Evolutionary conservation across 2,888 invertebrate genomes (phyloP).

Genomic region (Ophraella communa): DNA sequence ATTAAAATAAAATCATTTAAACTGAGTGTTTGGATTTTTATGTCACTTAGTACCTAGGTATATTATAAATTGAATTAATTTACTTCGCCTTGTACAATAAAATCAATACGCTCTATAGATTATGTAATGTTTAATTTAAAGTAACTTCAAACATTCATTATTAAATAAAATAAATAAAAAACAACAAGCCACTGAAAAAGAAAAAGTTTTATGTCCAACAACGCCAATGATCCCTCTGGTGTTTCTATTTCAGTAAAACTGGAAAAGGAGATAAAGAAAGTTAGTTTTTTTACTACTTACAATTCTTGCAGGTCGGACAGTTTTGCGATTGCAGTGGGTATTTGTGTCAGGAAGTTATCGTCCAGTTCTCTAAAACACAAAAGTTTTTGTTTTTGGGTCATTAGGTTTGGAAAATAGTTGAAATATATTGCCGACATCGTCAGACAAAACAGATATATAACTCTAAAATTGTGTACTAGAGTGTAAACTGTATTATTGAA

Average conservation of each 20-base stretch:
- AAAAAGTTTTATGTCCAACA: background rate
- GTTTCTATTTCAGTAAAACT: conserved; percentile 15
- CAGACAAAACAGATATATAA: background rate
- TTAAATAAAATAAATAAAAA: background rate
- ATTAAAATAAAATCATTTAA: no score
- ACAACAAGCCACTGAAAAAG: background rate
- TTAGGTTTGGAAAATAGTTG: conserved; percentile 14
- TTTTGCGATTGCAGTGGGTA: conserved; percentile 78
- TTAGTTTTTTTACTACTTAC: conserved; percentile 69
- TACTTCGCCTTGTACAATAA: no score
- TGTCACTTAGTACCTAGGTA: no score
- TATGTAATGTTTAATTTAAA: no score
- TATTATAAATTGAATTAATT: no score
- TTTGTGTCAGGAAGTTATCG: conserved; percentile 75
- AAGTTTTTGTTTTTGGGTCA: conserved; percentile 26
- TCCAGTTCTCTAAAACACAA: conserved; percentile 72
- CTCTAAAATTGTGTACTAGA: background rate
- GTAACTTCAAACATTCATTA: no score
- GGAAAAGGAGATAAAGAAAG: conserved; percentile 11
- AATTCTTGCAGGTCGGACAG: conserved; percentile 81
- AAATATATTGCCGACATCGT: conserved; percentile 2
- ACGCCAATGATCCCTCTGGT: conserved; percentile 2
- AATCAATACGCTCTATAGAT: no score
- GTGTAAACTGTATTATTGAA: background rate
- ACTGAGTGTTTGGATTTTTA: no score